phyloP scores from a whole-genome alignment of 2,888 invertebrate species.

The Teinopalpus imperialis region DNA sequence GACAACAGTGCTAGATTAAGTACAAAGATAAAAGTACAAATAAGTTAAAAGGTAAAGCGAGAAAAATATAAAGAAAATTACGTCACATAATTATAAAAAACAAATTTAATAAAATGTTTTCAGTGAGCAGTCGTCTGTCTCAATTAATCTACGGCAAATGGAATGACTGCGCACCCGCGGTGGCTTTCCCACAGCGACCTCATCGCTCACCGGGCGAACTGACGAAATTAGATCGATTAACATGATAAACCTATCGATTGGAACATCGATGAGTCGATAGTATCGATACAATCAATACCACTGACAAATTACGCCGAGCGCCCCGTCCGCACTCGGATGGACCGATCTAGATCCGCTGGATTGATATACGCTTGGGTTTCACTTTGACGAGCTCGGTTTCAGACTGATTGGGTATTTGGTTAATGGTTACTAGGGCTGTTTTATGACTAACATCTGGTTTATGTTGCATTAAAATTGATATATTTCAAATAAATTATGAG shows the following conservation, averaged over 20 bases:
- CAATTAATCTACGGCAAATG: constrained; percentile 45
- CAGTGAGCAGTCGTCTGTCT: constrained; percentile 12
- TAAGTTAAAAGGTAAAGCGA: no score
- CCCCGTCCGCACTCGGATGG: constrained; percentile 52
- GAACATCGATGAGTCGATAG: constrained; percentile 53
- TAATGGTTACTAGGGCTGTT: constrained; percentile 14
- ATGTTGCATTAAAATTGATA: neutral
- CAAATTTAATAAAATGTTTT: neutral
- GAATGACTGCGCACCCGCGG: constrained; percentile 71
- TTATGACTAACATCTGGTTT: constrained; percentile 1
- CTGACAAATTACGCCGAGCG: constrained; percentile 76
- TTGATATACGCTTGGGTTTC: constrained; percentile 23
- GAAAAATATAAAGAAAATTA: no score
- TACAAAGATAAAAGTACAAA: no score
- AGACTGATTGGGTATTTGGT: constrained; percentile 22
- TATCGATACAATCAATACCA: constrained; percentile 66
- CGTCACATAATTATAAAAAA: no score
- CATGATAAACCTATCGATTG: constrained; percentile 75
- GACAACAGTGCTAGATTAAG: no score
- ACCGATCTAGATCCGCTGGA: constrained; percentile 28
- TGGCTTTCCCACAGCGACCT: constrained; percentile 76
- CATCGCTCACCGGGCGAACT: constrained; percentile 71
- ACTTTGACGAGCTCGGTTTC: constrained; percentile 19
- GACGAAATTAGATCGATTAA: constrained; percentile 81
- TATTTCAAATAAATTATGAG: no score